A percentile compares a stretch with the other conserved stretches of the same genome.
Evolutionary conservation across 2,797 vertebrate genomes (phyloP).

Genomic region (Molossus molossus): DNA sequence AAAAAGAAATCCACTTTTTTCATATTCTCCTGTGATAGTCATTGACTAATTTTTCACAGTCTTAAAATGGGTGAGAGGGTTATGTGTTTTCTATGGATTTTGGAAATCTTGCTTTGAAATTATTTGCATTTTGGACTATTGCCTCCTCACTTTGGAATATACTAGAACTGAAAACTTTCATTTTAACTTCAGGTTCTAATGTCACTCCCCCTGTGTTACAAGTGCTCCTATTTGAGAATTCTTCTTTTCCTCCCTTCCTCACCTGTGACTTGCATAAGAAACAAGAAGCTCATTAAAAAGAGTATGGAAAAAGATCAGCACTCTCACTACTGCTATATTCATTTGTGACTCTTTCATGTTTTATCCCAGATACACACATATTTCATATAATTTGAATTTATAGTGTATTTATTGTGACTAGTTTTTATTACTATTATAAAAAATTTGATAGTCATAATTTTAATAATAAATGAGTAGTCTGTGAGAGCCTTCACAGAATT

Average conservation of each 20-base stretch:
- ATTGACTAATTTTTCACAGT: not conserved
- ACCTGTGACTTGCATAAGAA: not conserved
- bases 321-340: not conserved
- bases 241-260: not conserved
- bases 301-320: not conserved
- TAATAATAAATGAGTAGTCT: not conserved
- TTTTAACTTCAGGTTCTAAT: not conserved
- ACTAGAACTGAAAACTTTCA: not conserved
- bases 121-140: not conserved
- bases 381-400: slow-evolving; percentile 6
- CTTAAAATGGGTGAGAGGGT: not conserved
- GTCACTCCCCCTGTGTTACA: not conserved
- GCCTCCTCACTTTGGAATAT: not conserved
- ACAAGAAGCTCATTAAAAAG: not conserved
- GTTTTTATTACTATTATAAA: slow-evolving; percentile 21
- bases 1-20: not conserved
- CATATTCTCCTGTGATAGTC: not conserved
- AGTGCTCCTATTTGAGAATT: not conserved
- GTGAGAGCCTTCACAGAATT: not conserved
- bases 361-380: not conserved
- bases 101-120: not conserved
- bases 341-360: not conserved
- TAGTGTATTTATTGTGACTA: not conserved
- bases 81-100: not conserved
- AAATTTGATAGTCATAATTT: not conserved